Base-by-base conservation (phyloP, 2,888 invertebrate genomes). In the Drosophila quinaria region DNA sequence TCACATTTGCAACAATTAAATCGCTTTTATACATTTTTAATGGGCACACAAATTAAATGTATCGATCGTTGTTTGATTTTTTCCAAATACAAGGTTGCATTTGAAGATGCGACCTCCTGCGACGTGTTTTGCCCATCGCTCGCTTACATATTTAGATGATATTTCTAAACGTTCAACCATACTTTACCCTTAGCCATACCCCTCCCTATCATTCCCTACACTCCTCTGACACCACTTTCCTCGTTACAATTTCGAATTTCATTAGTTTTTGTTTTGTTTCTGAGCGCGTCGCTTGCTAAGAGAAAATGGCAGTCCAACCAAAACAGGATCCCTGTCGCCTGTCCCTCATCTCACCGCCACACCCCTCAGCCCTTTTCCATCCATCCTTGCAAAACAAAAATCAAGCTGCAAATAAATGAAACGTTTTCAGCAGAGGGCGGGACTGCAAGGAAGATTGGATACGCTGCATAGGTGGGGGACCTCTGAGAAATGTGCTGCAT, bases 181-280 rank as follows among this genome's bases (percentile, higher is more conserved):
- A 37, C 58, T 46, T 35, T 42, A 13, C 10, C 33, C n/a, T 2
- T 42, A 13, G 6, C 33, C n/a, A 2, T 4, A 2, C 4, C 17
- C 13, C 4, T 1, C 4, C 17, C 13, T 10, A 5, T 11, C 3
- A 2, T 10, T 17, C 3, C 2, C n/a, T 17, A 3, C n/a, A 1
- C 13, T 3, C 19, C 22, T 29, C n/a, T 13, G 1, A 33, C 49
- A 50, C 19, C 33, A 25, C 25, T 44, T 15, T 54, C 54, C 55
- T 22, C 64, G 70, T 66, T 77, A 82, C 80, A 78, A 75, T 80
- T 80, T 73, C 86, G 67, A 86, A 82, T 82, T 82, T 82, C 82
- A 82, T 86, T 86, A 70, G 62, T 85, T 85, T 77, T 80, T 73
- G 72, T 59, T 85, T 82, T 82, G 86, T 85, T 72, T 80, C 60